Percentiles rank a stretch among this genome's conserved stretches.
Conservation (phyloP, 2,113 vertebrate genomes). For the Tenrec ecaudatus region DNA sequence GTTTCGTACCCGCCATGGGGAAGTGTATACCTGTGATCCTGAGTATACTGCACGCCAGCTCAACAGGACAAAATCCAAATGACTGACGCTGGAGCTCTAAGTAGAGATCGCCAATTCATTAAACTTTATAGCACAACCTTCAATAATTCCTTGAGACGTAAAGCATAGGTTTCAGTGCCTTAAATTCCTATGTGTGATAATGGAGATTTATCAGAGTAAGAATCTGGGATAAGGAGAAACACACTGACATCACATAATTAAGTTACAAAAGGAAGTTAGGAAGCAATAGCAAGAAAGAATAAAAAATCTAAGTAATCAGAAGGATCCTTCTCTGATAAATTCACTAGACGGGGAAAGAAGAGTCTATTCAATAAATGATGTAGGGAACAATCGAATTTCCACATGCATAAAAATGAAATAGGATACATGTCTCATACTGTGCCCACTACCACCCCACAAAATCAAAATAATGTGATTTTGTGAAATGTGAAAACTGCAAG, state of each 20-base stretch:
- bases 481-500: not conserved
- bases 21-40: no score
- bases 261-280: conserved; percentile 13
- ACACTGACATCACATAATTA: not conserved
- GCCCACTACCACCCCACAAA: no score
- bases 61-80: no score
- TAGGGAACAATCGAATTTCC: not conserved
- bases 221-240: conserved; percentile 5
- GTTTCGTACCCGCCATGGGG: no score
- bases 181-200: not conserved
- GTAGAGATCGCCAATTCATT: no score
- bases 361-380: not conserved
- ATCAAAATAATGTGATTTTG: no score
- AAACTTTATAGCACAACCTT: no score
- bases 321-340: conserved; percentile 34
- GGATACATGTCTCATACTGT: not conserved
- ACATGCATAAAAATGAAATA: not conserved
- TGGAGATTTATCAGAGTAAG: conserved; percentile 4
- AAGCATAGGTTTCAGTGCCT: no score
- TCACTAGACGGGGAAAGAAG: not conserved
- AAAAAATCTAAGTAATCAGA: conserved; percentile 46
- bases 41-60: no score
- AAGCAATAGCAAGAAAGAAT: conserved; percentile 41
- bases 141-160: no score
- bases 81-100: no score